A percentile compares a stretch with the other conserved stretches of the same genome.
Evolutionary conservation across 37 sponge, comb jelly and placozoan species (phyloP).

Genomic region (Crambe crambe): DNA sequence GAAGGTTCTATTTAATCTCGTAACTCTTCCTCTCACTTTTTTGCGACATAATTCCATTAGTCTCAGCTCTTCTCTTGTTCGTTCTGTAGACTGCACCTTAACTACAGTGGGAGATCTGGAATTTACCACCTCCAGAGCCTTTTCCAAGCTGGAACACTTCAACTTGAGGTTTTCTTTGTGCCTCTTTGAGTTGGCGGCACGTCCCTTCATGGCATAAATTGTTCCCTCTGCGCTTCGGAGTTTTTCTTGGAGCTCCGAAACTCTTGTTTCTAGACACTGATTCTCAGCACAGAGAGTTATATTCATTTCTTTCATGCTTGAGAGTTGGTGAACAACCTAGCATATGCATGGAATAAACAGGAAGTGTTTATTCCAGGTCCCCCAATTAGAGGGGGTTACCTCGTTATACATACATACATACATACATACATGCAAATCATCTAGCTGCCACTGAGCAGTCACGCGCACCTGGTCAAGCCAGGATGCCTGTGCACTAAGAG

Average conservation of each 20-base stretch:
- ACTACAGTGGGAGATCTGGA: constrained; percentile 21
- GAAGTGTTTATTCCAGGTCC: no score
- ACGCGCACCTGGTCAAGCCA: no score
- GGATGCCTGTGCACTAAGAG: no score
- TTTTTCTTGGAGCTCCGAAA: background rate
- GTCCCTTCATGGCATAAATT: constrained; percentile 33
- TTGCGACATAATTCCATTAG: constrained; percentile 22
- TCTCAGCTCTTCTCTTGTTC: constrained; percentile 28
- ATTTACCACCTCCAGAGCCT: background rate
- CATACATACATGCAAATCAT: no score
- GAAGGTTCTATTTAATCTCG: background rate
- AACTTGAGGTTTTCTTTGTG: constrained; percentile 21
- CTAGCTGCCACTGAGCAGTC: no score
- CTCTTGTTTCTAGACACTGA: background rate
- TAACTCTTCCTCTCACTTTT: constrained; percentile 10
- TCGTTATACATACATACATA: no score
- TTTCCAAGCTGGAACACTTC: constrained; percentile 24
- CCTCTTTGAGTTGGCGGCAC: constrained; percentile 14
- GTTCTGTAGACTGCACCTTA: constrained; percentile 9
- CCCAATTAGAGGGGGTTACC: no score
- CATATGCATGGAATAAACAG: no score
- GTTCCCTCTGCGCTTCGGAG: background rate
- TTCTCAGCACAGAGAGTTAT: constrained; percentile 5
- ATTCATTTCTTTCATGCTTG: background rate
- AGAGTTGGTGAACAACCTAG: background rate